Conservation (phyloP, 2,797 vertebrate species). For the Champsocephalus esox region DNA sequence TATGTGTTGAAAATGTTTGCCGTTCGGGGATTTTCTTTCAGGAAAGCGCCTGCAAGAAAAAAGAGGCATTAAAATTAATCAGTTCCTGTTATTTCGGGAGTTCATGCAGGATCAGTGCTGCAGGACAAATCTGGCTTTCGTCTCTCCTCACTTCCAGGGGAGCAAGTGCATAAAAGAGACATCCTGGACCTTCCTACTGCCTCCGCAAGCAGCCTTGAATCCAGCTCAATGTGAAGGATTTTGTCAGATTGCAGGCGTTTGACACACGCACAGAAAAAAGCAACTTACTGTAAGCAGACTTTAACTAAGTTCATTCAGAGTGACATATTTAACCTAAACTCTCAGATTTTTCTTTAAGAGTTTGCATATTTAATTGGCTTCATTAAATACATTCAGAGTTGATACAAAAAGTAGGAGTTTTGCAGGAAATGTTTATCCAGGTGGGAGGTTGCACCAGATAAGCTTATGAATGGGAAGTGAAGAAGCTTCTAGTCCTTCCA, state of each 20-base stretch:
- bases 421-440: slow-evolving; percentile 28
- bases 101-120: slow-evolving; percentile 48
- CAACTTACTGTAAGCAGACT: neutral
- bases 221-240: neutral
- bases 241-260: neutral
- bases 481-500: slow-evolving; percentile 10
- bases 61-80: slow-evolving; percentile 40
- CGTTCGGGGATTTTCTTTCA: slow-evolving; percentile 40
- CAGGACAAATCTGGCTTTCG: slow-evolving; percentile 50
- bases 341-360: neutral
- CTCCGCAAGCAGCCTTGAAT: neutral
- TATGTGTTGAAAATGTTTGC: slow-evolving; percentile 40
- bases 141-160: slow-evolving; percentile 37
- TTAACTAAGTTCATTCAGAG: neutral
- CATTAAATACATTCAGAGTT: slow-evolving; percentile 14
- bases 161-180: slow-evolving; percentile 15
- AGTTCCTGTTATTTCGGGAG: slow-evolving; percentile 51
- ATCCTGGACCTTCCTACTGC: neutral
- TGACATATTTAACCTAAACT: neutral
- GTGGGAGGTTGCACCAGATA: slow-evolving; percentile 28
- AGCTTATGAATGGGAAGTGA: slow-evolving; percentile 31
- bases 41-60: slow-evolving; percentile 15
- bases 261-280: neutral
- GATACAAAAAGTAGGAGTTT: slow-evolving; percentile 12
- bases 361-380: slow-evolving; percentile 21